Evolutionary conservation across 2,888 invertebrate species (phyloP).

Genomic region (Xanthostigma xanthostigma): DNA sequence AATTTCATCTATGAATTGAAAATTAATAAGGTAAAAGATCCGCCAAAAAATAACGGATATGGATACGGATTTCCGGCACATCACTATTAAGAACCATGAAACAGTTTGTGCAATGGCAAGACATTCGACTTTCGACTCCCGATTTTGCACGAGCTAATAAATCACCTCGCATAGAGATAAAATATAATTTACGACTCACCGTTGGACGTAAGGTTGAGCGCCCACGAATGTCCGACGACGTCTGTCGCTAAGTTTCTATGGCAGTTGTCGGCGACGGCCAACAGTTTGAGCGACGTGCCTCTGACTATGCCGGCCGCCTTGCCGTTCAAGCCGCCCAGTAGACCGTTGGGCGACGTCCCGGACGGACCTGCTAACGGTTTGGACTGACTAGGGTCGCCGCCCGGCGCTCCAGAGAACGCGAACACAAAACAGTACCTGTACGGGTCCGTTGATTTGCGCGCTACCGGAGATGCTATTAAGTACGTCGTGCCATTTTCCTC

Average conservation of each 20-base stretch:
- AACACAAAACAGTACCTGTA: conserved; percentile 48
- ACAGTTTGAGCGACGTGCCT: conserved; percentile 29
- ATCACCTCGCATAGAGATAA: background rate
- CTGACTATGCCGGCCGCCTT: conserved; percentile 16
- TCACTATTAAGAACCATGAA: no score
- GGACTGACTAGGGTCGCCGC: background rate
- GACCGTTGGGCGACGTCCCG: background rate
- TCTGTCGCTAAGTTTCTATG: conserved; percentile 38
- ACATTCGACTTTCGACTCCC: no score
- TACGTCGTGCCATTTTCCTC: conserved; percentile 44
- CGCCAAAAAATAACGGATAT: no score
- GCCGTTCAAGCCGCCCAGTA: background rate
- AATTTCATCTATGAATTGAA: no score
- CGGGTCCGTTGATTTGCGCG: conserved; percentile 33
- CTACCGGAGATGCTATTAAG: conserved; percentile 48
- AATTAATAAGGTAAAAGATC: no score
- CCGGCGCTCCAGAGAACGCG: conserved; percentile 24
- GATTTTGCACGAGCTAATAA: no score
- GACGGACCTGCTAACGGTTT: background rate
- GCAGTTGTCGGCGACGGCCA: conserved; percentile 40
- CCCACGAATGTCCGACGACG: conserved; percentile 31
- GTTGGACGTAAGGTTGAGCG: conserved; percentile 52
- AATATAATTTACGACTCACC: conserved; percentile 29
- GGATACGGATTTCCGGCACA: no score
- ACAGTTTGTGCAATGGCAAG: no score